Evolutionary conservation across 2,888 invertebrate genomes (phyloP).

Genomic region (Onthophagus sagittarius): DNA sequence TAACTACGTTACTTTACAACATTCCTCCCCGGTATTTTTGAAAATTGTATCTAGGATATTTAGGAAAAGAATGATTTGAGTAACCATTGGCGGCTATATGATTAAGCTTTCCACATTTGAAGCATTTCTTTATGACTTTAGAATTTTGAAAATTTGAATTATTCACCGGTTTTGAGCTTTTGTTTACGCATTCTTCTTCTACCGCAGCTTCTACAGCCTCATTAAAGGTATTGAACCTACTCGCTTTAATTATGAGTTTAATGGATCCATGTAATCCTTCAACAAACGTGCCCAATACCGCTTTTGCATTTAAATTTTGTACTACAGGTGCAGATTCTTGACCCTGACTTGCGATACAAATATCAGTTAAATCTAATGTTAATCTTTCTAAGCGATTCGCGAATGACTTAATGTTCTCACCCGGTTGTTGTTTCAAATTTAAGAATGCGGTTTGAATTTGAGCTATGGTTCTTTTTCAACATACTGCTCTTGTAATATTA

Average conservation of each 20-base stretch:
- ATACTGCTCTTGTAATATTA: slow-evolving; percentile 3
- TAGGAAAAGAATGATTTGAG: neutral
- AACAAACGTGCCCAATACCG: neutral
- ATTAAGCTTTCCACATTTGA: neutral
- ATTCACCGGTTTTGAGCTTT: neutral
- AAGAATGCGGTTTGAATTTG: neutral
- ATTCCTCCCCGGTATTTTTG: no score
- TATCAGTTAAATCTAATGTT: slow-evolving; percentile 1
- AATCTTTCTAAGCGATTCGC: neutral
- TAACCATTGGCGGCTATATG: neutral
- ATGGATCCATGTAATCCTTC: neutral
- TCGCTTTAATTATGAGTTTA: neutral
- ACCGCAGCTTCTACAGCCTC: slow-evolving; percentile 1
- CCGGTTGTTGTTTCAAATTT: neutral
- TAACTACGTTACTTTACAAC: no score
- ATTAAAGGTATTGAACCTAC: neutral
- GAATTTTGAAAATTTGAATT: neutral
- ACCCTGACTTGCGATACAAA: neutral
- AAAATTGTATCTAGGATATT: neutral
- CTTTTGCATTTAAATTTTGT: neutral
- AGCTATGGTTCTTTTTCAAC: neutral
- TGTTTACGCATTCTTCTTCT: neutral
- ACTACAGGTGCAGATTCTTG: neutral
- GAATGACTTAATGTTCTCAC: neutral
- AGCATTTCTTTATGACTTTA: neutral